Base-by-base conservation (phyloP, 2,888 invertebrate species). In the Cistogaster globosa region DNA sequence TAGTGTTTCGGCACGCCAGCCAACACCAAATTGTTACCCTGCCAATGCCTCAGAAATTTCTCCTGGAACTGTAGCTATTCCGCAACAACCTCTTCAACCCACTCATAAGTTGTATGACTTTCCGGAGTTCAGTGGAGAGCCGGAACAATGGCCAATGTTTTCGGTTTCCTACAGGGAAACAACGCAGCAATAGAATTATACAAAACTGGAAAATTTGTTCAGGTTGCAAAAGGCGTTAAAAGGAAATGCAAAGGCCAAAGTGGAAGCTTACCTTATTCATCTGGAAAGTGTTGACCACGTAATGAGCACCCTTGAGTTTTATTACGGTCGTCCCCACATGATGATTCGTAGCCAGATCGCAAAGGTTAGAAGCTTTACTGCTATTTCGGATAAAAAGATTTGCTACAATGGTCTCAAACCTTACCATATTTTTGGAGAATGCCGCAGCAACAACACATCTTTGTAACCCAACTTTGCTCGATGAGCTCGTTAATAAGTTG, bases 121-220 rank as follows among this genome's bases (percentile, higher is more conserved):
- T 38, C 83, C 83, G 0, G 83, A 84, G 48, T 79, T 83, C n/a
- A 58, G 55, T 53, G 78, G 83, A 18, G 38, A 57, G 36, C 79
- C 87, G 36, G 80, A 84, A 58, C 76, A 87, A 79, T 86, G 86
- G 83, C 87, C 86, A 12, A 81, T 87, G 76, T 87, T 87, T 58
- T 36, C 68, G 8, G 53, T 53, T 3, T 53, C 68, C 6, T 68
- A 32, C 1, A 12, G 36, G 8, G 68, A 86, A 48, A 84, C 85
- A 2, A 76, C 83, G 2, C 55, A 45, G 5, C 55, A 45, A 11
- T 84, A 76, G 22, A 55, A 60, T 12, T 86, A 84, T 58, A 67
- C 78, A 3, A 71, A 83, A 32, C 36, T 81, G 5, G 45, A 45
- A 45, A 45, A 16, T 45, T 45, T 45, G 45, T 16, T 12, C 12